These are phyloP conservation scores for Pachyramphus minor DNA, from an alignment of 2,113 vertebrate genomes.

Conservation along the genomic window DNA sequence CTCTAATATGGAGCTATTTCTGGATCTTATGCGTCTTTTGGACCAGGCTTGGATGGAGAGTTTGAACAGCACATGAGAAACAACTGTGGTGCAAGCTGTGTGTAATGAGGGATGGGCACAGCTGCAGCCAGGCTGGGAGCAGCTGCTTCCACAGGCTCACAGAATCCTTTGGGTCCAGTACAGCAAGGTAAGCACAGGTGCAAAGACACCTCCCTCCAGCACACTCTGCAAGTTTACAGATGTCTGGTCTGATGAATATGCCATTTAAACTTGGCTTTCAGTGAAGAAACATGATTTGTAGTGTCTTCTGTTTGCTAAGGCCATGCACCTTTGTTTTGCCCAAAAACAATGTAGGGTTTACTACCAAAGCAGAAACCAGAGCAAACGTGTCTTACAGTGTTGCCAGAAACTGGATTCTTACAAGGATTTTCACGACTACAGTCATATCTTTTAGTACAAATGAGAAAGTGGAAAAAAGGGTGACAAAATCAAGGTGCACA, in stretches of 20 bases:
- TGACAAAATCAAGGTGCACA: neutral
- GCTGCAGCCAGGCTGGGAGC: neutral
- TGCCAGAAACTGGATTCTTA: neutral
- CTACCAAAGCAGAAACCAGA: neutral
- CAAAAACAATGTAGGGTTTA: neutral
- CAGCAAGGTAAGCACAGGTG: neutral
- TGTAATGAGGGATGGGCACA: neutral
- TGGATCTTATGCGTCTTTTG: neutral
- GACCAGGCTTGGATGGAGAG: neutral
- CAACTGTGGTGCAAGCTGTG: neutral
- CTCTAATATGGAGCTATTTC: neutral
- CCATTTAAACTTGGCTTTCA: neutral
- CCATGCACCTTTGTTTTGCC: neutral
- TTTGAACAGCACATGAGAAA: neutral
- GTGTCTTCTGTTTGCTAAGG: neutral
- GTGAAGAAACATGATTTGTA: neutral
- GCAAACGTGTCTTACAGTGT: accelerated
- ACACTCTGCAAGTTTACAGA: neutral
- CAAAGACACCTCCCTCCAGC: neutral
- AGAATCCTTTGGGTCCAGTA: neutral
- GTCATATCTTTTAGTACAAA: neutral
- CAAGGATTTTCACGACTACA: neutral
- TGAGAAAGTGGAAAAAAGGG: neutral
- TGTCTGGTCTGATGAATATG: neutral
- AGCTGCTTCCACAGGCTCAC: neutral